phyloP scores from a whole-genome alignment of 2,113 vertebrate genomes.

The Gobius niger region DNA sequence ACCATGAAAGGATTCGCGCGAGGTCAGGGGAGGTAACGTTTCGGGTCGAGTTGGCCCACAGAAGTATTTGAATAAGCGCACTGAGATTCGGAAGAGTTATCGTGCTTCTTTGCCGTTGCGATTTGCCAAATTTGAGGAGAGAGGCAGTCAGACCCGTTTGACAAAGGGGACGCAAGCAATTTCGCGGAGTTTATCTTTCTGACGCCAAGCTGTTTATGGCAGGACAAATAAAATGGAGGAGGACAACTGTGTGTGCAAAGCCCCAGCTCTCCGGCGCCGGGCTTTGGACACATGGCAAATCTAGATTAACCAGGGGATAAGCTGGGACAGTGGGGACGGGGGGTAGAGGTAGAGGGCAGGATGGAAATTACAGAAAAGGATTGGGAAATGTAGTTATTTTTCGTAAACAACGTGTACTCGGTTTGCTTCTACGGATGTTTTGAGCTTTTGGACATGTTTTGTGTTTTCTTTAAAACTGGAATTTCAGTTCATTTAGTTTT shows the following conservation, averaged over 20 bases:
- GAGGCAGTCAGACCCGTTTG: background rate
- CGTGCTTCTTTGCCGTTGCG: constrained; percentile 2
- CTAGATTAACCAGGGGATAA: constrained; percentile 70
- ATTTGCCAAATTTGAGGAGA: constrained; percentile 26
- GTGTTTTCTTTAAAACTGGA: no score
- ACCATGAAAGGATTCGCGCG: constrained; percentile 30
- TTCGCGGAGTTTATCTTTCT: constrained; percentile 48
- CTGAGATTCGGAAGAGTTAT: background rate
- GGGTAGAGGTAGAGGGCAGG: constrained; percentile 14
- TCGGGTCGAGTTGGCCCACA: background rate
- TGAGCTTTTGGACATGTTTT: no score
- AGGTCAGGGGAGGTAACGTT: constrained; percentile 33
- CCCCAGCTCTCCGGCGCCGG: constrained; percentile 44
- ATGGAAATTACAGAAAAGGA: constrained; percentile 38
- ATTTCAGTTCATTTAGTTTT: no score
- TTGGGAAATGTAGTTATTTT: background rate
- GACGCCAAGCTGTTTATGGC: constrained; percentile 52
- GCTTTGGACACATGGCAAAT: constrained; percentile 67
- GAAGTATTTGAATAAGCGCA: background rate
- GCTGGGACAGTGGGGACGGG: constrained; percentile 12
- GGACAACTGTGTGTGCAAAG: constrained; percentile 56
- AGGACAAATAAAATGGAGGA: constrained; percentile 69
- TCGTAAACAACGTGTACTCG: background rate
- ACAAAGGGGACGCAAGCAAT: constrained; percentile 40
- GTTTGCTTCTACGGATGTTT: background rate